Evolutionary conservation across 2,797 vertebrate genomes (phyloP).

Genomic region (Cynodonichthys magdalenae): DNA sequence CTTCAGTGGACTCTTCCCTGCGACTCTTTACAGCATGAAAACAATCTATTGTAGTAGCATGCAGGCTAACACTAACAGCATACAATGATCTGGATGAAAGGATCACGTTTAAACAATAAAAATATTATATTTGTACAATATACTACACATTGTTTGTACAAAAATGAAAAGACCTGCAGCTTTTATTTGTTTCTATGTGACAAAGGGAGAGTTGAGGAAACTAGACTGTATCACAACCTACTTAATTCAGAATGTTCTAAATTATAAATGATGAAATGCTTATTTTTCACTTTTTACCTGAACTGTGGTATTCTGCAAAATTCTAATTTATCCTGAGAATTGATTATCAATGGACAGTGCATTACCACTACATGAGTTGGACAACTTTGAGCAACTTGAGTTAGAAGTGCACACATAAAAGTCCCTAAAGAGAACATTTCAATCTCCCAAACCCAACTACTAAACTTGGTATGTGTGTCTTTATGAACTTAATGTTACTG

Average conservation of each 20-base stretch:
- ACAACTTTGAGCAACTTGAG: neutral
- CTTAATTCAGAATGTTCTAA: neutral
- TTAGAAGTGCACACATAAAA: too few relatives aligned
- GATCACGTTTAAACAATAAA: too few relatives aligned
- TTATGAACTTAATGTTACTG: neutral
- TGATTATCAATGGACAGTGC: neutral
- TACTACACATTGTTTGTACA: too few relatives aligned
- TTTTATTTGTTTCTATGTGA: neutral
- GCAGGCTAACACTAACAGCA: too few relatives aligned
- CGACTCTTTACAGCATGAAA: too few relatives aligned
- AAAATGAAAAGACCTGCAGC: neutral
- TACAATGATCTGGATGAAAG: too few relatives aligned
- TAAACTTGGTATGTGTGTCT: neutral
- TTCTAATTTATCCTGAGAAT: neutral
- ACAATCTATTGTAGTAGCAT: too few relatives aligned
- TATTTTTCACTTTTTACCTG: neutral
- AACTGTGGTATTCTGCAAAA: neutral
- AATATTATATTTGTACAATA: too few relatives aligned
- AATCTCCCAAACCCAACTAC: neutral
- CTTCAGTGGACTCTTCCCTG: too few relatives aligned
- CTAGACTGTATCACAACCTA: neutral
- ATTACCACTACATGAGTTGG: neutral
- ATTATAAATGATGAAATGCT: neutral
- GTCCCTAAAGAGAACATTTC: too few relatives aligned
- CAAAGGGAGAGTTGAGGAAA: neutral